Base-by-base conservation (phyloP, 1,140 invertebrate genomes). In the Gonatopus flavifemur region DNA sequence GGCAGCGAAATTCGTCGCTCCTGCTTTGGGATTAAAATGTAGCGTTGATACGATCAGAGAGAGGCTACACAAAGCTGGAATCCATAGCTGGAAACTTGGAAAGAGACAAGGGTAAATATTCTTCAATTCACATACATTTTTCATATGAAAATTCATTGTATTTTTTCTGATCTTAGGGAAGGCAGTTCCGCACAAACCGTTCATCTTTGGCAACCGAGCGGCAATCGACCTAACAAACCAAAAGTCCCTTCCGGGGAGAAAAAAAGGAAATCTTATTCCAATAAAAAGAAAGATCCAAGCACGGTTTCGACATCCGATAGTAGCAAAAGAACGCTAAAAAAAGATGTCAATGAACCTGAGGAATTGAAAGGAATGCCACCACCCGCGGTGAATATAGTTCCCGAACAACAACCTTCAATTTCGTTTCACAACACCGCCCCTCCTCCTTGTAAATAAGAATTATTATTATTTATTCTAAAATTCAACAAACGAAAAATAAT, bases 11-110 rank as follows among this genome's bases (percentile, higher is more conserved):
- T 64, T 70, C 36, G 76, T 78, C 15, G 76, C 70, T 30, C 73
- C 76, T 21, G 74, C 76, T 25, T 42, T 78, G 13, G 76, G 76
- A 22, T 53, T 78, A 10, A 78, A 73, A 41, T 78, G 76, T 48
- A 77, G 73, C 28, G 74, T 78, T n/a, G 74, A 76, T 52, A 77
- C 74, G 1, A 70, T 77, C 22, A 66, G 74, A 41, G 76, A 78
- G 54, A 62, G 76, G 25, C 55, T 78, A 22, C 76, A 78, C 20
- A 77, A 76, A 57, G 76, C 76, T 47, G 76, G 76, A 24, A 77
- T 78, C 56, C 76, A 78, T 18, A 78, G 76, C 57, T 78, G 76
- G 76, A 78, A 78, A 35, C 57, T 78, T 10, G 76, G 74, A 7
- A 78, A 78, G 40, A 76, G 76, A 35, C 76, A 77, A 57, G 74